Conservation (phyloP, 2,888 invertebrate genomes). For the Lamellibrachia columna region DNA sequence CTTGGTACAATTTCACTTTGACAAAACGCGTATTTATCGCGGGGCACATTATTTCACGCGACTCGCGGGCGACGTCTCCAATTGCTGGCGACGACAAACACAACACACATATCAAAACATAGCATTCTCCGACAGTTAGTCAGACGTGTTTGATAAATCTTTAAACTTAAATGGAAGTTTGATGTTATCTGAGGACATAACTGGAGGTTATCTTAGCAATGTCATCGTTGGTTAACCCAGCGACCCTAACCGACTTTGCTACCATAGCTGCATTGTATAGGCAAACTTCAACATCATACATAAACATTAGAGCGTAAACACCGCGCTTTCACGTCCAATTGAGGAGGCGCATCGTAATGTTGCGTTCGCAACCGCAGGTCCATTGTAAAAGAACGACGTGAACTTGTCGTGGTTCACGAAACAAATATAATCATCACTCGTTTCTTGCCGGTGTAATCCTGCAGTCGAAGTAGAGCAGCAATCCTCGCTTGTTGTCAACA, state of each 20-base stretch:
- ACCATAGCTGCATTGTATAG: neutral
- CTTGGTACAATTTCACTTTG: neutral
- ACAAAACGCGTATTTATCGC: neutral
- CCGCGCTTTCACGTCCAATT: neutral
- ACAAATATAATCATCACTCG: neutral
- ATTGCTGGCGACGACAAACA: neutral
- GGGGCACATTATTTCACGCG: neutral
- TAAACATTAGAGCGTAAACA: neutral
- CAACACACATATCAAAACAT: neutral
- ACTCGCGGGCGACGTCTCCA: neutral
- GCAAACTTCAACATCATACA: neutral
- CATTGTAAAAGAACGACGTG: neutral
- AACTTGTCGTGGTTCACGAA: neutral
- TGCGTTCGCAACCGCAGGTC: neutral
- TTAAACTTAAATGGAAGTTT: neutral
- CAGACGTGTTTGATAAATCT: neutral
- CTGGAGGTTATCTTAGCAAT: neutral
- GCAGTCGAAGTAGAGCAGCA: neutral
- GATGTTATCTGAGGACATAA: neutral
- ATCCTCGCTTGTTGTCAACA: neutral
- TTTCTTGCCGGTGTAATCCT: neutral
- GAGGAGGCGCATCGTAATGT: neutral
- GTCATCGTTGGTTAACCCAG: no score
- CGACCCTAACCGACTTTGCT: neutral
- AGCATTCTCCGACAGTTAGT: neutral